These are phyloP conservation scores for Sinocyclocheilus grahami DNA, from an alignment of 2,113 vertebrate species.

Conservation along the genomic window DNA sequence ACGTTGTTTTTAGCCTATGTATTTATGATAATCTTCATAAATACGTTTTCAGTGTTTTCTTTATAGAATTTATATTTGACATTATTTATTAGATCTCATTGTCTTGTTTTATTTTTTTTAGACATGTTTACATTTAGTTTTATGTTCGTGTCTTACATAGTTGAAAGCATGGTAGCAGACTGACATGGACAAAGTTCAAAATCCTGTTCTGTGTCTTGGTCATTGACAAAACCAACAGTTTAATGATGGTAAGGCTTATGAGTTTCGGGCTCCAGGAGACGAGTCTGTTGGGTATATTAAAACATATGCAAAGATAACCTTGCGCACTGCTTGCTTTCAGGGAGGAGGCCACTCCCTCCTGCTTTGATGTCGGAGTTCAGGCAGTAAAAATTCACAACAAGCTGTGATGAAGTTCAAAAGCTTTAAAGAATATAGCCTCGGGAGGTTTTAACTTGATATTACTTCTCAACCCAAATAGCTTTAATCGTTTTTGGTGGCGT, in stretches of 20 bases:
- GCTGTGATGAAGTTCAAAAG: constrained; percentile 33
- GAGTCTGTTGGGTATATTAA: constrained; percentile 7
- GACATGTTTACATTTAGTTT: background rate
- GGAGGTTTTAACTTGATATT: constrained; percentile 31
- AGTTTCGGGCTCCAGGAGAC: background rate
- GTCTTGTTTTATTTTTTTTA: background rate
- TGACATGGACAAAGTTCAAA: background rate
- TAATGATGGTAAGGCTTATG: background rate
- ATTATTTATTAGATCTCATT: background rate
- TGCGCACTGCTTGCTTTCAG: constrained; percentile 33
- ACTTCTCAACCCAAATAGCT: background rate
- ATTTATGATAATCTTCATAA: too few relatives aligned
- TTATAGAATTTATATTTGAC: background rate
- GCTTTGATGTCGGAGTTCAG: constrained; percentile 49
- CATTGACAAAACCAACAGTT: background rate
- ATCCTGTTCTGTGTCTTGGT: background rate
- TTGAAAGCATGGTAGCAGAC: background rate
- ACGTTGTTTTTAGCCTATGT: too few relatives aligned
- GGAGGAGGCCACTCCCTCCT: constrained; percentile 32
- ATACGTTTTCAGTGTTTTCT: background rate
- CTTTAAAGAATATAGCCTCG: constrained; percentile 36
- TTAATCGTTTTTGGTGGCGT: background rate
- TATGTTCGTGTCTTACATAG: background rate
- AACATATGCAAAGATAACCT: constrained; percentile 13
- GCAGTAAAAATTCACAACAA: constrained; percentile 44